phyloP scores from a whole-genome alignment of 2,113 vertebrate species.

The Anas platyrhynchos region DNA sequence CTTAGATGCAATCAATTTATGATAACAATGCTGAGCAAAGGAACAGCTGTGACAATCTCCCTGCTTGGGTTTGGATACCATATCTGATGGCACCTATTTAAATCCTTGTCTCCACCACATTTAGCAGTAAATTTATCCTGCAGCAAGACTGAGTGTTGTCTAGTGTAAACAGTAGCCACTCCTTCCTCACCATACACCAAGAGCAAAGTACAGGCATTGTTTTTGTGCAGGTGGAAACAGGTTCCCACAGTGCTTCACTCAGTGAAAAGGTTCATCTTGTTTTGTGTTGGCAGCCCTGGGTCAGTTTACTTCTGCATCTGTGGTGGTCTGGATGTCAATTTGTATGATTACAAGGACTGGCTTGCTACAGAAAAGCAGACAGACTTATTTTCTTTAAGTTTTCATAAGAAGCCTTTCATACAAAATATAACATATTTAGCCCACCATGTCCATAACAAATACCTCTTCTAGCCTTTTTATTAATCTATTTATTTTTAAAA shows the following conservation, averaged over 20 bases:
- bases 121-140: not conserved
- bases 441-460: not conserved
- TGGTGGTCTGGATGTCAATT: not conserved
- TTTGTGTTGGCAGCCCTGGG: not conserved
- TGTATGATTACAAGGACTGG: not conserved
- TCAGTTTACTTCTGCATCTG: rapidly evolving
- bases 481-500: not conserved
- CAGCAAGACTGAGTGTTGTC: not conserved
- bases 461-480: not conserved
- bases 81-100: not conserved
- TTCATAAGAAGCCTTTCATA: not conserved
- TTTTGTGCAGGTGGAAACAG: not conserved
- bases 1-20: not conserved
- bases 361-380: not conserved
- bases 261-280: not conserved
- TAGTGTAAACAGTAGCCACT: rapidly evolving
- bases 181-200: rapidly evolving
- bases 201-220: not conserved
- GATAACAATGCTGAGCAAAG: not conserved
- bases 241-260: rapidly evolving
- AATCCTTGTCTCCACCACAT: not conserved
- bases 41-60: not conserved
- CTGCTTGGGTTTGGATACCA: not conserved
- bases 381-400: not conserved
- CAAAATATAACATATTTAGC: not conserved